Evolutionary conservation across 1,140 invertebrate species (phyloP).

Genomic region (Drosophila watanabei): DNA sequence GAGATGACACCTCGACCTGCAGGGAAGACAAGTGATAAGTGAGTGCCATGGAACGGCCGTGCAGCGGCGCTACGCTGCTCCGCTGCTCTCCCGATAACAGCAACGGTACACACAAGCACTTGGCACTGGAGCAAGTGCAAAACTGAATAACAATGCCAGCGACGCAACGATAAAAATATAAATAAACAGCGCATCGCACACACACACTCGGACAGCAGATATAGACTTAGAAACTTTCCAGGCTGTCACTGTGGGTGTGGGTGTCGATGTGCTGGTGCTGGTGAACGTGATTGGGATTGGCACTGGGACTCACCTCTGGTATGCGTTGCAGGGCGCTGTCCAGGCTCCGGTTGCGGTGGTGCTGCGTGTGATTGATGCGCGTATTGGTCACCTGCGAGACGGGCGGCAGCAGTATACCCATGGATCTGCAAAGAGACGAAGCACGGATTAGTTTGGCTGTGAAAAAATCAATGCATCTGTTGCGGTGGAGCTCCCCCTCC

Average conservation of each 20-base stretch:
- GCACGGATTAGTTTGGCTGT: neutral
- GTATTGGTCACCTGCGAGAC: conserved; percentile 88
- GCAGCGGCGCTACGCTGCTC: conserved; percentile 1
- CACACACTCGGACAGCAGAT: conserved; percentile 4
- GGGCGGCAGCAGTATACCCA: conserved; percentile 92
- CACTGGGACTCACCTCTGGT: conserved; percentile 89
- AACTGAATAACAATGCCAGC: conserved; percentile 71
- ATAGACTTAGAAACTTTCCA: conserved; percentile 56
- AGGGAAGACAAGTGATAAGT: conserved; percentile 1
- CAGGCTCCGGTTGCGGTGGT: conserved; percentile 94
- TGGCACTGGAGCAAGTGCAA: conserved; percentile 52
- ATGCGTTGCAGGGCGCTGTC: conserved; percentile 95
- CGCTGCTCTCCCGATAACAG: conserved; percentile 68
- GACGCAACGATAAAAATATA: conserved; percentile 70
- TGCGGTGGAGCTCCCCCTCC: conserved; percentile 2
- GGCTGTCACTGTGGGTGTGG: conserved; percentile 21
- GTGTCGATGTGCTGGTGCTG: neutral
- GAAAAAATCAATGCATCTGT: conserved; percentile 66
- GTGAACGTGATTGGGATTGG: conserved; percentile 8
- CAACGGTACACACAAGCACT: conserved; percentile 50
- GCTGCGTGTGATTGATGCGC: conserved; percentile 88
- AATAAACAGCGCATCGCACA: conserved; percentile 45
- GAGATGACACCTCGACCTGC: conserved; percentile 85
- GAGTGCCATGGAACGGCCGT: neutral
- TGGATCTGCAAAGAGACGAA: conserved; percentile 88